Base-by-base conservation (phyloP, 2,888 invertebrate species). In the Scaptodrosophila latifasciaeformis region DNA sequence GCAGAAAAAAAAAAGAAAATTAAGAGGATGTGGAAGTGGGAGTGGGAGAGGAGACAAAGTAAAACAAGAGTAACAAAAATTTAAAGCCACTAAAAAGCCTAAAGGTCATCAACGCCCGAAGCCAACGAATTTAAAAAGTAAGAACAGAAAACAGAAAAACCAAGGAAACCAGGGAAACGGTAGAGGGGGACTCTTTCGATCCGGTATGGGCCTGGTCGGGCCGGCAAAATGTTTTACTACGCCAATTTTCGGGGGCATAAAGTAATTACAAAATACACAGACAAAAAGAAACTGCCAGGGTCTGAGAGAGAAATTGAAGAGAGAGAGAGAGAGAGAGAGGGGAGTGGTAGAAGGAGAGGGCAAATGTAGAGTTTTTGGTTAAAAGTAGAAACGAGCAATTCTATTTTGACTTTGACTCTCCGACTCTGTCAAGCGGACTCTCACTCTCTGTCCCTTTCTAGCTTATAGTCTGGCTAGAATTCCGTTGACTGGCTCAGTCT, bases 241-340 rank as follows among this genome's bases (percentile, higher is more conserved):
- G 72, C 67, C 72, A 74, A 74, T 74, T 70, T 74, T 72, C 53
- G 60, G 17, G n/a, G 65, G 77, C 72, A 67, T 74, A 76, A 74
- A 74, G 65, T 74, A 74, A 74, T 74, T 74, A 74, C 72, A 72
- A 76, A 76, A 72, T 64, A 70, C 54, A 62, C 56, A 71, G 47
- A 62, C 49, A 53, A 5, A 61, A 30, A 46, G 47, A 49, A 27
- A 27, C 27, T 27, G 27, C 27, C 27, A 29, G 44, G 24, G 18
- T n/a, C 34, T 21, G 35, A 31, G 19, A 21, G 21, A 35, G 29
- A 19, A n/a, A 24, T 7, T 3, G 15, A 7, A 5, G 34, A n/a
- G 40, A 27, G 54, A 45, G 45, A 30, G 34, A 29, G 44, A 27
- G 18, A 19, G 46, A 34, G 35, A 31, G 19, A 21, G 21, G 42